Percentiles rank a stretch among this genome's conserved stretches.
Evolutionary conservation across 1,140 invertebrate genomes (phyloP).

Genomic region (Pararge aegeria): DNA sequence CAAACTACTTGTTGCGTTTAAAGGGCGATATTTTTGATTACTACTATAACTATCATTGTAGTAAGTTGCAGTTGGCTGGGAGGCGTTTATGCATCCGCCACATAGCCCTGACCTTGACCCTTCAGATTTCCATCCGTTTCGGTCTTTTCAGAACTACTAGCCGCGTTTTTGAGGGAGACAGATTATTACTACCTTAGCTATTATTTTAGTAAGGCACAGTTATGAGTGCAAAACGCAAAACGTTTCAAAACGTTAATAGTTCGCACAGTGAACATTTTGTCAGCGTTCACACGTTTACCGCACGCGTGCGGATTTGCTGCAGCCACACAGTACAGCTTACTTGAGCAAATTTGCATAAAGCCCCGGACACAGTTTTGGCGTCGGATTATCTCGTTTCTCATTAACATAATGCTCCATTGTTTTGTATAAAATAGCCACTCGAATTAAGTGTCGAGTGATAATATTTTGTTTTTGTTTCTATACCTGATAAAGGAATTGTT

Average conservation of each 20-base stretch:
- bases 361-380: slow-evolving; percentile 57
- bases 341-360: slow-evolving; percentile 25
- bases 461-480: slow-evolving; percentile 1
- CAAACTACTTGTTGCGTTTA: too few species aligned
- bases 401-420: slow-evolving; percentile 75
- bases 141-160: too few species aligned
- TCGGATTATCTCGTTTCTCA: slow-evolving; percentile 64
- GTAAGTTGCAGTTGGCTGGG: too few species aligned
- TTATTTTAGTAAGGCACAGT: too few species aligned
- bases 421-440: slow-evolving; percentile 65
- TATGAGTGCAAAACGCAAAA: background rate
- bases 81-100: too few species aligned
- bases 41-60: too few species aligned
- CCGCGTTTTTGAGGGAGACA: too few species aligned
- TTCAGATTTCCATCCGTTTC: too few species aligned
- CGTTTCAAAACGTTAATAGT: slow-evolving; percentile 1
- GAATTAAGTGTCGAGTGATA: slow-evolving; percentile 28
- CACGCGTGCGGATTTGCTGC: slow-evolving; percentile 5
- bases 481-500: too few species aligned
- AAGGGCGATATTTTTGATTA: too few species aligned
- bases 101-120: too few species aligned
- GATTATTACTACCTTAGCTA: too few species aligned
- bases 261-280: slow-evolving; percentile 6
- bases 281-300: background rate
- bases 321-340: slow-evolving; percentile 12